Conservation (phyloP, 2,113 vertebrate species). For the Oreotragus oreotragus region DNA sequence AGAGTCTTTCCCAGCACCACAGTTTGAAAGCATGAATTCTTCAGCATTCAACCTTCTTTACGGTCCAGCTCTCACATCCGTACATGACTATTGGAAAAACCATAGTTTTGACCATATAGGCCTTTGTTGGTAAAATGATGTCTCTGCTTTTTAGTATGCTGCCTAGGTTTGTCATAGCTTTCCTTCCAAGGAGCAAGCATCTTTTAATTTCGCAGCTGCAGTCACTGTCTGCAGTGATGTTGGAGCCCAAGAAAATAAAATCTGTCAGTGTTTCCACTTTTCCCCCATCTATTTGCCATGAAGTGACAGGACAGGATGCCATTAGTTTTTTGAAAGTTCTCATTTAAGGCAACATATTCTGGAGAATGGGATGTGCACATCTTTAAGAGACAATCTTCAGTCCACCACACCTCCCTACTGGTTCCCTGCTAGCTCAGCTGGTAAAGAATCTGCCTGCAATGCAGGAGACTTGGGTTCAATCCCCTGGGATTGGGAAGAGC, state of each 20-base stretch:
- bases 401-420: neutral
- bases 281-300: neutral
- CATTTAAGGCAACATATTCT: neutral
- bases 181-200: neutral
- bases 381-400: neutral
- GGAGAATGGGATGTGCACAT: neutral
- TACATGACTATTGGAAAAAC: neutral
- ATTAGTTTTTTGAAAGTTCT: neutral
- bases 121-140: neutral
- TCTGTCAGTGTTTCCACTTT: neutral
- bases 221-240: neutral
- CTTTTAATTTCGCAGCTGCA: neutral
- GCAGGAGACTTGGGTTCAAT: neutral
- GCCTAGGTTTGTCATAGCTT: neutral
- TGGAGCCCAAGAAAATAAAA: neutral
- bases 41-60: neutral
- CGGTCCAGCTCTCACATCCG: neutral
- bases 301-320: neutral
- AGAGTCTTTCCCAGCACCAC: neutral
- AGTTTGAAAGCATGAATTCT: neutral
- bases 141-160: neutral
- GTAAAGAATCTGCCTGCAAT: neutral
- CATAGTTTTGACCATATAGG: neutral
- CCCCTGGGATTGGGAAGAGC: neutral
- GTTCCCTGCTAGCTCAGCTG: neutral